Evolutionary conservation across 2,888 invertebrate genomes (phyloP), one percentile per base, ranked within the genome.

Genomic region (Lepidocyrtinus sp.): DNA sequence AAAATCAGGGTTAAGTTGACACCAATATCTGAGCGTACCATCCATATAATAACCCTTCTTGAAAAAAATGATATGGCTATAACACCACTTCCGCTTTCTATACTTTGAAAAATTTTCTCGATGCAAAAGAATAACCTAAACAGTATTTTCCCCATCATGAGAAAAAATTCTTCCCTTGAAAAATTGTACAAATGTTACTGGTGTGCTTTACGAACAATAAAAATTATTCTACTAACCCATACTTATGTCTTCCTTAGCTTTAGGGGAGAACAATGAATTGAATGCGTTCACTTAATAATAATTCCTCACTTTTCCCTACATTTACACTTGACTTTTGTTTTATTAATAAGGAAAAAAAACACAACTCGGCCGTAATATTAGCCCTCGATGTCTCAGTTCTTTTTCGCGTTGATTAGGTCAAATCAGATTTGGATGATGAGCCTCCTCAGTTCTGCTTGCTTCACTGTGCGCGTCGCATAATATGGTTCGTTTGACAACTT

Each of bases 391-490:
- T n/a, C n/a, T n/a, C n/a, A n/a, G n/a, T n/a, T n/a, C n/a, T n/a
- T n/a, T n/a, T n/a, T n/a, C n/a, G n/a, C n/a, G 15, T 71, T 79
- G 73, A 79, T 79, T 79, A 61, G 73, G 74, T 74, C 69, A 69
- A 74, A 68, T 74, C 24, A 73, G 67, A 26, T 64, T 74, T 62
- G 50, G 68, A 63, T 62, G 50, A 7, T 73, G 36, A 45, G 19
- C 17, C 63, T 67, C 50, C 64, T 79, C 79, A 79, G 79, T 79
- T 69, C 69, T n/a, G 15, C 22, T 63, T 55, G 19, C 50, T 62
- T 50, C 73, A 19, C 55, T 64, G 79, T 46, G 25, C 73, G 63
- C 73, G 63, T 63, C 69, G 70, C 36, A 36, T 36, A 36, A 7
- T 36, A 36, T 36, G 36, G 12, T 36, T 36, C 12, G 36, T 5